A percentile compares a stretch with the other conserved stretches of the same genome.
Conservation (phyloP, 2,888 invertebrate species). For the Latrodectus elegans region DNA sequence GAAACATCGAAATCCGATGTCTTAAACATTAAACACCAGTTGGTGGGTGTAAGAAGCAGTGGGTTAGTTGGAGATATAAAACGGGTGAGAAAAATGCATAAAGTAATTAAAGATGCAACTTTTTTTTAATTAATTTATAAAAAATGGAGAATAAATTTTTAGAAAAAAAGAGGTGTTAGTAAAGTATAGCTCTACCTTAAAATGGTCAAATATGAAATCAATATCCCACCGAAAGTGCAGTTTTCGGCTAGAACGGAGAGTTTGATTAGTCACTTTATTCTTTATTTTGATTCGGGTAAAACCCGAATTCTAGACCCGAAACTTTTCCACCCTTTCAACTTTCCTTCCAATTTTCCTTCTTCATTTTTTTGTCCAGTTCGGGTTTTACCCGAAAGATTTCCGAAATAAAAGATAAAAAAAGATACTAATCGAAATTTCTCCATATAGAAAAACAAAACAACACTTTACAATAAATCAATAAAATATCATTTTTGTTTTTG, state of each 20-base stretch:
- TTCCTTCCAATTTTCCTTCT: background rate
- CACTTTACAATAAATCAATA: background rate
- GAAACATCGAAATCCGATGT: background rate
- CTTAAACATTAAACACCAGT: background rate
- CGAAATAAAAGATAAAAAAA: background rate
- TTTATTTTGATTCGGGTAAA: slow-evolving; percentile 52
- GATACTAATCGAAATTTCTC: background rate
- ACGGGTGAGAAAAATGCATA: slow-evolving; percentile 21
- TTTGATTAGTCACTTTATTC: slow-evolving; percentile 40
- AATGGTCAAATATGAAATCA: slow-evolving; percentile 67
- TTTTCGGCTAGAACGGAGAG: slow-evolving; percentile 66
- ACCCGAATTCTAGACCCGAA: slow-evolving; percentile 34
- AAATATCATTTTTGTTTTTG: background rate
- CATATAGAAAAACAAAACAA: background rate
- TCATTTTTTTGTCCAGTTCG: slow-evolving; percentile 16
- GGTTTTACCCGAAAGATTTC: slow-evolving; percentile 62
- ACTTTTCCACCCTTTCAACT: slow-evolving; percentile 6
- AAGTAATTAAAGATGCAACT: slow-evolving; percentile 18
- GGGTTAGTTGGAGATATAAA: slow-evolving; percentile 15
- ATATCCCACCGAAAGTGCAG: slow-evolving; percentile 54
- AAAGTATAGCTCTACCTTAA: slow-evolving; percentile 66
- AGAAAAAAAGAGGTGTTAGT: slow-evolving; percentile 43
- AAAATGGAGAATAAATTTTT: slow-evolving; percentile 36
- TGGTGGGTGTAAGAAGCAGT: slow-evolving; percentile 1
- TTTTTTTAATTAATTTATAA: slow-evolving; percentile 28